Evolutionary conservation across 2,113 vertebrate species (phyloP), one percentile per base, ranked within the genome.

Genomic region (Catharus fuscescens): DNA sequence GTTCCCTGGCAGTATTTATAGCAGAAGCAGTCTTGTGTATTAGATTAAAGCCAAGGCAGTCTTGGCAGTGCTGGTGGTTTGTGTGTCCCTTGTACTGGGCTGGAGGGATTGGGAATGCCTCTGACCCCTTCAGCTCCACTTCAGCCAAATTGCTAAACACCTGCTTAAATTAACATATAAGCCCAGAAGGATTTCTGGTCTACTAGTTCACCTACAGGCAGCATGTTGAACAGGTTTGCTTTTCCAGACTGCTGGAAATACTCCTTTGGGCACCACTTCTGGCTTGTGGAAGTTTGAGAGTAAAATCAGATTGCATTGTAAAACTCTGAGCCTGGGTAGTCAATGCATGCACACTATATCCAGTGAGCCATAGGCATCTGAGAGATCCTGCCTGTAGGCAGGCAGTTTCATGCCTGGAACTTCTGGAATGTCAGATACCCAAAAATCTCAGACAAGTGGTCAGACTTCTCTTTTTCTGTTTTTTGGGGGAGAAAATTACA

Each of bases 1-100:
- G 54, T 94, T 89, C 78, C 32, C 10, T 61, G 6, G 61, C 69
- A 88, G 29, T 83, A 72, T 92, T 95, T 90, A 26, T 76, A 93
- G 74, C 57, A 94, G 86, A 48, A 80, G 54, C 82, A 66, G 76
- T 86, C 78, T 82, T 2, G 4, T 73, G 69, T 47, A 56, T 42
- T 53, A 93, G 72, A 80, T 88, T 23, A 86, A 91, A 96, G 79
- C 36, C 52, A 26, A 13, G 7, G 38, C 61, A 83, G 0, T 88
- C 50, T 81, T 64, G 54, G 45, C n/a, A 3, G 1, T 88, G 64
- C 69, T 7, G 2, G 42, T 73, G 38, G 26, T 60, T 86, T 42
- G 7, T 23, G 42, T 77, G 71, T 80, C 60, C 1, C 0, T 15
- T 36, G 60, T 47, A 67, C 23, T 54, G 48, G n/a, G 53, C 12